These are phyloP conservation scores for Tiliacea aurago DNA, from an alignment of 2,888 invertebrate genomes.

Conservation along the genomic window DNA sequence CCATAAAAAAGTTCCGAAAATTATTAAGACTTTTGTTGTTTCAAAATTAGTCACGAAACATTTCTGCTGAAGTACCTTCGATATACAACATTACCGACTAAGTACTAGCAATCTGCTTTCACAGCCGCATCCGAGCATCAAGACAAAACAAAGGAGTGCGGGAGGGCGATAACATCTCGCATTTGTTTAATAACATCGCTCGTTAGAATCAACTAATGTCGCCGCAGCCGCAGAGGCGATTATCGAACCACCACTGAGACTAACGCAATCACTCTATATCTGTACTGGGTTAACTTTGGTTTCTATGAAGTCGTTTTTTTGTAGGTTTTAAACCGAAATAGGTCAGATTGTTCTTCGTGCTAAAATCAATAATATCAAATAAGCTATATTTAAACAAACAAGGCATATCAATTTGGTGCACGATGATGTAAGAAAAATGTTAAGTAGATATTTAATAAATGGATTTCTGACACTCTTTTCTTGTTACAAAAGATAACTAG, in stretches of 20 bases:
- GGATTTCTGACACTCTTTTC: too few species aligned
- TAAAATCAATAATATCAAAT: constrained; percentile 2
- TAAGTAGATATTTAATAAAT: too few species aligned
- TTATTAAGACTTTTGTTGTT: background rate
- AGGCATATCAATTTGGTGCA: background rate
- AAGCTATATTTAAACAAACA: background rate
- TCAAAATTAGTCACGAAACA: constrained; percentile 53
- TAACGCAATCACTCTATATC: constrained; percentile 66
- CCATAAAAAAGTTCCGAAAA: background rate
- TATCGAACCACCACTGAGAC: constrained; percentile 74
- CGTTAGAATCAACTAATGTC: constrained; percentile 87
- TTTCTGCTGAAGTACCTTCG: constrained; percentile 52
- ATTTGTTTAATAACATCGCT: constrained; percentile 88
- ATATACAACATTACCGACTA: constrained; percentile 65
- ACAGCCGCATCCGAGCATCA: constrained; percentile 73
- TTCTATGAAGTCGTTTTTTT: constrained; percentile 59
- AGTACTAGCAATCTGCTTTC: constrained; percentile 79
- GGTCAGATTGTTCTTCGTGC: background rate
- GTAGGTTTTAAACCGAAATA: background rate
- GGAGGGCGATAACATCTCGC: constrained; percentile 85
- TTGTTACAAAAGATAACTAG: too few species aligned
- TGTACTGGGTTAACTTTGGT: constrained; percentile 55
- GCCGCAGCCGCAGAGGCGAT: constrained; percentile 70
- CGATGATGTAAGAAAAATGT: background rate
- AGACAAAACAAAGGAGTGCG: constrained; percentile 82